Base-by-base conservation (phyloP, 2,888 invertebrate species). In the Lithosia quadra region DNA sequence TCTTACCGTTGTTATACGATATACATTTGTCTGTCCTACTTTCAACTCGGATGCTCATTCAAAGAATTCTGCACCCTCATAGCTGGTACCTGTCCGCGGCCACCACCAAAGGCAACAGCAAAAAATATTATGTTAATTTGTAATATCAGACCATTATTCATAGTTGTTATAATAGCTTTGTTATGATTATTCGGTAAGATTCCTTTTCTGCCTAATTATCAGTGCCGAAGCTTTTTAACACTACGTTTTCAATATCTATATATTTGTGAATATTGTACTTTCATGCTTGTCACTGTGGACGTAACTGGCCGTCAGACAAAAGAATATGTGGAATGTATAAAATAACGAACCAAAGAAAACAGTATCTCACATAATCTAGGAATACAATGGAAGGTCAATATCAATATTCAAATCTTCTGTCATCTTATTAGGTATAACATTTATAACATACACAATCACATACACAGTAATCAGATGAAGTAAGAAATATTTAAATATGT, bases 61-160 rank as follows among this genome's bases (percentile, higher is more conserved):
- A 94, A 91, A 87, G 92, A 95, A 94, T 94, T 94, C 93, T 94
- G 94, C 95, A 94, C 90, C 94, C 94, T 94, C 94, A 93, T 92
- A 93, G 88, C 89, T 79, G 85, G 91, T 94, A 94, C 94, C 94
- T 94, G 93, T 91, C 86, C 88, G 91, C 93, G 92, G 94, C 93
- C 93, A 92, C 92, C 92, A 89, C 93, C 89, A 92, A 92, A 92
- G 92, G 89, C 87, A 86, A 86, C 85, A 84, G 93, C 90, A 92
- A 93, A 94, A 94, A 94, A 93, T 89, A 89, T 92, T 92, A 94
- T 94, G 94, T 92, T 92, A 94, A 94, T 93, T 90, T 90, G 86
- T 90, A 89, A 93, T 92, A 92, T 91, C 89, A 83, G 86, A 86
- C 88, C 90, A 93, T 94, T 94, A 91, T 93, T 92, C 91, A 93